Percentiles rank a stretch among this genome's conserved stretches.
phyloP scores from a whole-genome alignment of 1,140 invertebrate genomes.

The Drosophila ficusphila region DNA sequence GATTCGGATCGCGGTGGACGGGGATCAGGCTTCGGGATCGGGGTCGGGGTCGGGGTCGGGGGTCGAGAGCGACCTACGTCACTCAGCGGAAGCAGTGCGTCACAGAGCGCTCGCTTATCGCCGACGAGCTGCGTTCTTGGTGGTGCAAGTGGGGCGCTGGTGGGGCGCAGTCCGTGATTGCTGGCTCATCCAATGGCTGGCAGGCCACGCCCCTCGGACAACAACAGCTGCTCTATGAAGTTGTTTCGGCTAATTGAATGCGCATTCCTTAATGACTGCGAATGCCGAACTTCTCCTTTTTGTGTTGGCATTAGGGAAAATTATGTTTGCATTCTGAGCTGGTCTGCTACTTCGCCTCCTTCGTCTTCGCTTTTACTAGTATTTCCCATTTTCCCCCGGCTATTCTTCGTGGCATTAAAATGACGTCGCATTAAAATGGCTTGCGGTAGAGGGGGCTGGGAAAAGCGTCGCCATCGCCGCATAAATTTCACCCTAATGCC shows the following conservation, averaged over 20 bases:
- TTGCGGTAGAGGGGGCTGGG: slow-evolving; percentile 1
- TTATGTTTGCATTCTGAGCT: slow-evolving; percentile 44
- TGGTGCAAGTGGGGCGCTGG: slow-evolving; percentile 2
- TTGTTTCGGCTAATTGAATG: slow-evolving; percentile 45
- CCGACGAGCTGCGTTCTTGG: neutral
- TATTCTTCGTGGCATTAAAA: slow-evolving; percentile 44
- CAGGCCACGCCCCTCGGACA: slow-evolving; percentile 14
- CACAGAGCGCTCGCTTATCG: slow-evolving; percentile 35
- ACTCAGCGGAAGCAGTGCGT: slow-evolving; percentile 35
- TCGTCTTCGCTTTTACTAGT: slow-evolving; percentile 10
- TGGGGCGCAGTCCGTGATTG: slow-evolving; percentile 11
- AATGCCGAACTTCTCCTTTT: slow-evolving; percentile 11
- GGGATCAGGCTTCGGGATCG: slow-evolving; percentile 6
- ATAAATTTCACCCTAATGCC: slow-evolving; percentile 71
- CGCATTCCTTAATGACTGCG: slow-evolving; percentile 36
- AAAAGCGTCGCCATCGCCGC: slow-evolving; percentile 40
- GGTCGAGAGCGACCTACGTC: slow-evolving; percentile 20
- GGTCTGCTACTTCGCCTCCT: slow-evolving; percentile 9
- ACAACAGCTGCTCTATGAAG: slow-evolving; percentile 1
- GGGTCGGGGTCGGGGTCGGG: slow-evolving; percentile 3
- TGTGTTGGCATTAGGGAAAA: slow-evolving; percentile 28
- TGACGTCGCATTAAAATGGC: slow-evolving; percentile 61
- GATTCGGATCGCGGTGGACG: neutral
- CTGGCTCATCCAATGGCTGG: slow-evolving; percentile 7
- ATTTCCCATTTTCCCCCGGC: slow-evolving; percentile 1